Base-by-base conservation (phyloP, 2,113 vertebrate species). In the Heterocephalus glaber region DNA sequence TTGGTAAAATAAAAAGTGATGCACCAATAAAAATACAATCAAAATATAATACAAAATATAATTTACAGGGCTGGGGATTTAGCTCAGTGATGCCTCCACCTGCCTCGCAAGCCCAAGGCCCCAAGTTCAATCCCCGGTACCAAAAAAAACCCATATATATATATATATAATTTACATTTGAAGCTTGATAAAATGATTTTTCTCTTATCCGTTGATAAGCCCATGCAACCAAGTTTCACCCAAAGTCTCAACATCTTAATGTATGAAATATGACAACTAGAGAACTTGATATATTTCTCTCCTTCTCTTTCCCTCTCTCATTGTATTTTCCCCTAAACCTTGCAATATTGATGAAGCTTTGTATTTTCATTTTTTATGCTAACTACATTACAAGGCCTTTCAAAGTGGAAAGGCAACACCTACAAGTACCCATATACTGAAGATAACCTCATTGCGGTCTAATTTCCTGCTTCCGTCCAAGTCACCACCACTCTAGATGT, bases 1-100 rank as follows among this genome's bases (percentile, higher is more conserved):
- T 35, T 82, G 81, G 28, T n/a, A 97, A 96, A 79, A 89, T 74
- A 66, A 94, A 47, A 96, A 84, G 54, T 61, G 52, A 86, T 81
- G 14, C 8, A 72, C 24, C n/a, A 83, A 94, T 80, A 49, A 66
- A 96, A 95, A 90, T 41, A 63, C 35, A 33, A 84, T 49, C 44
- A 80, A 49, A 70, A 80, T 58, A 58, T 20, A 61, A 61, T 24
- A 61, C 22, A 61, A 61, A 61, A 61, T n/a, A n/a, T n/a, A n/a
- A n/a, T n/a, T n/a, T n/a, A n/a, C n/a, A n/a, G n/a, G n/a, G n/a
- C n/a, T n/a, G n/a, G n/a, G n/a, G n/a, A n/a, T n/a, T n/a, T n/a
- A n/a, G n/a, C n/a, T n/a, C n/a, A n/a, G n/a, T n/a, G n/a, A n/a
- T n/a, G n/a, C n/a, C n/a, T n/a, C n/a, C n/a, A n/a, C n/a, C n/a